Base-by-base conservation (phyloP, 2,888 invertebrate genomes). In the Eupsilia transversa region DNA sequence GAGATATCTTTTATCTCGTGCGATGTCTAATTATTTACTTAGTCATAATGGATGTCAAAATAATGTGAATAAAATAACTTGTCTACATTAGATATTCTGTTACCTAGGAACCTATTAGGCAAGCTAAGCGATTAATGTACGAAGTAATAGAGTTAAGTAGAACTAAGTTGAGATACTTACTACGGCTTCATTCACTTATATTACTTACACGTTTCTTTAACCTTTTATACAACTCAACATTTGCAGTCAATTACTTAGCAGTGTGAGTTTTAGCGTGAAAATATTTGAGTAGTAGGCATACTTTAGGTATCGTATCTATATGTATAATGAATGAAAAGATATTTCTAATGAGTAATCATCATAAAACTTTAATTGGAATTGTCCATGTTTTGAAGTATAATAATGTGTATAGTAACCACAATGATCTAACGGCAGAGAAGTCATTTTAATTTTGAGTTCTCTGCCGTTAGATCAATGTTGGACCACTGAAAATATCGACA, bases 181-280 rank as follows among this genome's bases (percentile, higher is more conserved):
- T 75, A 73, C n/a, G 73, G 82, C 77, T 83, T 83, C 82, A 41
- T 71, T 68, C 20, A 35, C 4, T 30, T 69, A 9, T 54, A 69
- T 43, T 79, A 43, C 12, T 43, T 79, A 43, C 12, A 17, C 7
- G n/a, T 59, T 72, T 65, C 23, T 52, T 52, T 59, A 43, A 65
- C 30, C 27, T 52, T 65, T 33, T 59, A 67, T 14, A 57, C 14
- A 56, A 60, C 30, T 64, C 41, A 54, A 46, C 30, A 66, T 57
- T 63, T 59, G 7, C 41, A 57, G 17, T 69, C 54, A 77, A 70
- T 71, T 38, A 72, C 46, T 61, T 77, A 10, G 17, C 17, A 3
- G 23, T 74, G 7, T 77, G 30, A n/a, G 30, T 35, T 23, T 46
- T 49, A 1, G 38, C 1, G 17, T 12, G 7, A 59, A 59, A 43